These are phyloP conservation scores for Nicator chloris DNA, from an alignment of 2,113 vertebrate species.

Conservation along the genomic window DNA sequence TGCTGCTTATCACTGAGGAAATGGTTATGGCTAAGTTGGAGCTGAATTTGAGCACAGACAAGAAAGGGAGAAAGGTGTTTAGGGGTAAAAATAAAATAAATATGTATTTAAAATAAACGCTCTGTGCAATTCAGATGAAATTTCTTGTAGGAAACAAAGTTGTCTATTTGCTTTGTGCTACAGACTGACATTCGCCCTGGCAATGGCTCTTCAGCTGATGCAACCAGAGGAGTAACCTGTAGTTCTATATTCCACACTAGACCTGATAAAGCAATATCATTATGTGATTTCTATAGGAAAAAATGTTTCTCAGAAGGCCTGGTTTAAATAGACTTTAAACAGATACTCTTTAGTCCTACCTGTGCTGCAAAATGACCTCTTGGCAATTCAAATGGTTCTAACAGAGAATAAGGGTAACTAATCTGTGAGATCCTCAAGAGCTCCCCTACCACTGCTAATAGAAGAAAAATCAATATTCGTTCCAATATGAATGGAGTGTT, in stretches of 20 bases:
- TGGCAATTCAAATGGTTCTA: background rate
- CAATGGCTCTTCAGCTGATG: background rate
- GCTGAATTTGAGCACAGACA: background rate
- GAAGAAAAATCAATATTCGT: conserved; percentile 44
- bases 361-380: background rate
- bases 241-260: background rate
- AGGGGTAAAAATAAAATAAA: background rate
- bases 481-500: conserved; percentile 56
- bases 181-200: background rate
- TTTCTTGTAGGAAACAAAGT: background rate
- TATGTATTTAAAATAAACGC: background rate
- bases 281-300: background rate
- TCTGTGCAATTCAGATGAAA: background rate
- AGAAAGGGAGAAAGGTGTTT: background rate
- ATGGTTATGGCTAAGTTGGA: background rate
- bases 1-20: background rate
- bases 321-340: background rate
- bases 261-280: background rate
- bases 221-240: background rate
- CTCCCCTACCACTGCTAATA: background rate
- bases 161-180: background rate
- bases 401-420: background rate
- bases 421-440: background rate
- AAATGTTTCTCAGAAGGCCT: background rate
- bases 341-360: background rate